These are phyloP conservation scores for Tetanocera ferruginea DNA, from an alignment of 2,888 invertebrate species.

Conservation along the genomic window DNA sequence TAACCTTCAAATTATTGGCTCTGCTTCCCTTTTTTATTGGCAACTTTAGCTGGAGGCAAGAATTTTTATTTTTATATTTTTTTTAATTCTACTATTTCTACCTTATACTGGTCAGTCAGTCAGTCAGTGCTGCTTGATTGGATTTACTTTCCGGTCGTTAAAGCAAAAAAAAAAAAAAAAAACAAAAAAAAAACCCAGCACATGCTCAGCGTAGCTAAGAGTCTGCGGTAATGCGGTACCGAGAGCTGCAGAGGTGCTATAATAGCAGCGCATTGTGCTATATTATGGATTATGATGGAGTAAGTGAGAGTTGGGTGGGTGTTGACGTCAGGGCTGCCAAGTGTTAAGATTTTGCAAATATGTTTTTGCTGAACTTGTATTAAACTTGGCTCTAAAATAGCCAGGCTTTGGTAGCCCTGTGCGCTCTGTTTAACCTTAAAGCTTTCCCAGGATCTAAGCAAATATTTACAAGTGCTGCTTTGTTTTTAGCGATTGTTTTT, in stretches of 20 bases:
- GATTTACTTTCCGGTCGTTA: constrained; percentile 26
- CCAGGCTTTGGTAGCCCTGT: too few relatives aligned
- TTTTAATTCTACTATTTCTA: neutral
- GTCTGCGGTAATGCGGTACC: too few relatives aligned
- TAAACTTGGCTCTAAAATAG: too few relatives aligned
- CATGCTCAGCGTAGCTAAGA: too few relatives aligned
- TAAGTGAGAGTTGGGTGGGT: constrained; percentile 27
- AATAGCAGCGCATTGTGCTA: constrained; percentile 45
- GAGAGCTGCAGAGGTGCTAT: constrained; percentile 38
- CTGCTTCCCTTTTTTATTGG: constrained; percentile 43
- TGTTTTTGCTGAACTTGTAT: too few relatives aligned
- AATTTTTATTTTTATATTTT: constrained; percentile 27
- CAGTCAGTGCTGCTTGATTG: constrained; percentile 28
- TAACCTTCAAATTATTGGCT: constrained; percentile 34
- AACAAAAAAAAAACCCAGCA: neutral
- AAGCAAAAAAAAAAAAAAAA: neutral
- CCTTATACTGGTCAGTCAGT: constrained; percentile 21
- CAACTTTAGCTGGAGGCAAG: constrained; percentile 42
- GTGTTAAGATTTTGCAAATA: neutral
- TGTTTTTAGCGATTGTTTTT: neutral
- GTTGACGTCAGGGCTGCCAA: constrained; percentile 5
- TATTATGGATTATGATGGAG: constrained; percentile 29
- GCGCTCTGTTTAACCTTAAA: too few relatives aligned
- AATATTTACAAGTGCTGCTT: constrained; percentile 5
- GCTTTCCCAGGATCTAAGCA: neutral